phyloP scores from a whole-genome alignment of 2,888 invertebrate genomes.

The Drosophila mercatorum region DNA sequence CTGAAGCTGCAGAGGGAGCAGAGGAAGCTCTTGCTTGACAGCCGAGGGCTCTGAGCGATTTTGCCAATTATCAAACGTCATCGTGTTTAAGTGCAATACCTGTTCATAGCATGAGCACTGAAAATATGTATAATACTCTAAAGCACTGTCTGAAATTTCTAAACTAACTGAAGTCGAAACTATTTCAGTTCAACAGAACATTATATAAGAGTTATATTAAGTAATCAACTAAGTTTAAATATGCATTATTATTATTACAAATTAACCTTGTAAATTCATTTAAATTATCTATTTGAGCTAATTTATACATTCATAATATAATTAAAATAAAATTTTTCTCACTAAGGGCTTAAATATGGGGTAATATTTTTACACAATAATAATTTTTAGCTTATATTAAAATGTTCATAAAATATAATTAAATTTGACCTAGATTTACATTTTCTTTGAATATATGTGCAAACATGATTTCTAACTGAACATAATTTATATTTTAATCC shows the following conservation, averaged over 20 bases:
- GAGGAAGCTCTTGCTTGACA: slow-evolving; percentile 26
- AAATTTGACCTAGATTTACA: neutral
- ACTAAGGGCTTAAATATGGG: no score
- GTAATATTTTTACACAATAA: no score
- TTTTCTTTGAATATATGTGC: neutral
- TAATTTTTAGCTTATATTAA: no score
- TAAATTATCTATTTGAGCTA: no score
- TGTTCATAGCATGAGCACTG: neutral
- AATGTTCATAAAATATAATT: neutral
- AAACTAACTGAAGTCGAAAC: neutral
- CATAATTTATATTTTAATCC: neutral
- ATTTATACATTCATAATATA: no score
- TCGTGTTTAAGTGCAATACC: slow-evolving; percentile 5
- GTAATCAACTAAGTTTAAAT: no score
- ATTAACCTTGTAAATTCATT: no score
- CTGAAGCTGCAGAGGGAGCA: slow-evolving; percentile 1
- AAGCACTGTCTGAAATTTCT: no score
- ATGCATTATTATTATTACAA: no score
- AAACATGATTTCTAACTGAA: neutral
- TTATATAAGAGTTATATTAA: no score
- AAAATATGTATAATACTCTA: neutral
- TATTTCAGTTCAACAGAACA: neutral
- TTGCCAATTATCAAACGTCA: slow-evolving; percentile 22
- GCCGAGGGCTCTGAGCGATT: slow-evolving; percentile 15
- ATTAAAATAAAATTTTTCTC: no score